Evolutionary conservation across 2,113 vertebrate genomes (phyloP).

Genomic region (Mastomys natalensis): DNA sequence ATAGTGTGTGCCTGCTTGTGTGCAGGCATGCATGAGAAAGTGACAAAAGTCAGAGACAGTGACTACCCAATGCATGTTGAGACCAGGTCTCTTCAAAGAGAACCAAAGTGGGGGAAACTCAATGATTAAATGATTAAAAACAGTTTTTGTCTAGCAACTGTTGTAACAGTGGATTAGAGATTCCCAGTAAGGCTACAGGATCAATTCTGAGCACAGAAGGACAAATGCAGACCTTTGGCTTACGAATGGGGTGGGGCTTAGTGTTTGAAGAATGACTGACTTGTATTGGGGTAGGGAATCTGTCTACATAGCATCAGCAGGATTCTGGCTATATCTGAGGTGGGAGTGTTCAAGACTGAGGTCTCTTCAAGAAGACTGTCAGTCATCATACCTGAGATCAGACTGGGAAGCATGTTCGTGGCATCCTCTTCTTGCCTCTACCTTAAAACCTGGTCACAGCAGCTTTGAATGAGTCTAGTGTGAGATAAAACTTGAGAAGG

Average conservation of each 20-base stretch:
- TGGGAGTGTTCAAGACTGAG: no score
- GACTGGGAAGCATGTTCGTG: accelerated
- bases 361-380: background rate
- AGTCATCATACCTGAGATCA: background rate
- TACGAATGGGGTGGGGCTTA: no score
- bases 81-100: background rate
- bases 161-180: background rate
- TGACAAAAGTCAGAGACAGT: background rate
- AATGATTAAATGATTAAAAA: accelerated
- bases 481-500: no score
- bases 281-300: background rate
- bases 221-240: accelerated
- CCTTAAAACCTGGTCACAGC: background rate
- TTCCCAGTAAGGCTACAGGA: accelerated
- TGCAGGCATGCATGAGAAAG: no score
- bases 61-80: accelerated
- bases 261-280: accelerated
- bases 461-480: accelerated
- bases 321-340: background rate
- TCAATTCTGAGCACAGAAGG: background rate
- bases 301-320: no score
- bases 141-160: background rate
- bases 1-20: no score
- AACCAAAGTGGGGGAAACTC: accelerated
- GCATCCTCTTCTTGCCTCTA: accelerated